These are phyloP conservation scores for Bombylius discolor DNA, from an alignment of 2,888 invertebrate species.

Conservation along the genomic window DNA sequence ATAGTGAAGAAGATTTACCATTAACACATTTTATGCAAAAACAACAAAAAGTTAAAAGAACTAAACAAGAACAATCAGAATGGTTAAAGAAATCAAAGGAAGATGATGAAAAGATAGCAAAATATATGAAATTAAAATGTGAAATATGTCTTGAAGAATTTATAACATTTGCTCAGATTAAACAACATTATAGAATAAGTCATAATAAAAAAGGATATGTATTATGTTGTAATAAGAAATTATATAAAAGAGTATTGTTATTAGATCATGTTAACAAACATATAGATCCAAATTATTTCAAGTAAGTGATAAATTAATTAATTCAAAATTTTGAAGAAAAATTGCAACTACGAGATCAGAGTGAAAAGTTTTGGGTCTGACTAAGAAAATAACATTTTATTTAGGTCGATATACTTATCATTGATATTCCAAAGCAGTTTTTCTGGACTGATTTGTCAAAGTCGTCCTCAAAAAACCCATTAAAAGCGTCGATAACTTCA, in stretches of 20 bases:
- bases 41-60: not conserved
- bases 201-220: constrained; percentile 29
- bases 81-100: constrained; percentile 18
- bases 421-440: too few species aligned
- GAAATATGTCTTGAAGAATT: constrained; percentile 25
- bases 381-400: too few species aligned
- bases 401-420: too few species aligned
- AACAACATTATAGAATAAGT: constrained; percentile 27
- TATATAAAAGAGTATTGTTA: constrained; percentile 28
- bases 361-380: not conserved
- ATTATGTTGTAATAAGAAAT: constrained; percentile 31
- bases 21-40: not conserved
- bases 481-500: too few species aligned
- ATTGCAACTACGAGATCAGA: too few species aligned
- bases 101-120: constrained; percentile 27
- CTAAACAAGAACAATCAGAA: constrained; percentile 7
- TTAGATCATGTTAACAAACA: constrained; percentile 33
- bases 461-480: too few species aligned
- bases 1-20: not conserved
- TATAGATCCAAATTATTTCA: constrained; percentile 32
- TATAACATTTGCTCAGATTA: constrained; percentile 26
- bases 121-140: constrained; percentile 29
- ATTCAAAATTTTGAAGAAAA: too few species aligned
- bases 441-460: too few species aligned
- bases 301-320: constrained; percentile 19